Conservation (phyloP, 2,797 vertebrate species). For the Tangara arthus region DNA sequence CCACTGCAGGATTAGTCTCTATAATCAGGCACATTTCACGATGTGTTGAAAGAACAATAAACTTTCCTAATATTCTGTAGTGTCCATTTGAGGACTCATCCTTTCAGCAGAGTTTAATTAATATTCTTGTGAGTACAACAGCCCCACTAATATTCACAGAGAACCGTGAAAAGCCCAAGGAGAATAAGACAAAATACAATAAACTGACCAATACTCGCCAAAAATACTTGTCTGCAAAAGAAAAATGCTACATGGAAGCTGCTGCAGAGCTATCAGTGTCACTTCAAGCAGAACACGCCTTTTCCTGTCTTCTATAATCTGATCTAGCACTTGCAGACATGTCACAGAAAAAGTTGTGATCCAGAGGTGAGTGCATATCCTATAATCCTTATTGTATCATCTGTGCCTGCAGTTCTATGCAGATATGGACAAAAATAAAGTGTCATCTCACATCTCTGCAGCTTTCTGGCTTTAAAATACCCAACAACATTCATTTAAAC, state of each 20-base stretch:
- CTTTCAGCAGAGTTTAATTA: background rate
- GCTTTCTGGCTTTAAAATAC: background rate
- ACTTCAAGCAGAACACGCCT: constrained; percentile 46
- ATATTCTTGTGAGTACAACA: background rate
- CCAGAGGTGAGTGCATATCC: background rate
- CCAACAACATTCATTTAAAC: background rate
- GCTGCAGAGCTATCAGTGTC: background rate
- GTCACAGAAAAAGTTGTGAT: constrained; percentile 32
- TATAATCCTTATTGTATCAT: background rate
- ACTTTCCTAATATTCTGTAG: background rate
- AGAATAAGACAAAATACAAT: background rate
- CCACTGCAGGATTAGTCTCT: background rate
- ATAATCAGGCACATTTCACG: background rate
- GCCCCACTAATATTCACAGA: background rate
- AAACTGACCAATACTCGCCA: background rate
- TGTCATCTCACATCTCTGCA: background rate
- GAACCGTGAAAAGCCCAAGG: background rate
- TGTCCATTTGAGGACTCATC: background rate
- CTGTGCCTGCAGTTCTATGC: background rate
- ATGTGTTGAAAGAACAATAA: background rate
- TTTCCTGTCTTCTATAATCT: constrained; percentile 66
- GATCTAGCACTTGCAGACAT: constrained; percentile 39
- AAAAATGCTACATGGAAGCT: background rate
- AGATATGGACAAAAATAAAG: background rate
- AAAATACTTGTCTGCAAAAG: background rate